A percentile compares a stretch with the other conserved stretches of the same genome.
phyloP scores from a whole-genome alignment of 2,888 invertebrate species.

The Euzophera pinguis region DNA sequence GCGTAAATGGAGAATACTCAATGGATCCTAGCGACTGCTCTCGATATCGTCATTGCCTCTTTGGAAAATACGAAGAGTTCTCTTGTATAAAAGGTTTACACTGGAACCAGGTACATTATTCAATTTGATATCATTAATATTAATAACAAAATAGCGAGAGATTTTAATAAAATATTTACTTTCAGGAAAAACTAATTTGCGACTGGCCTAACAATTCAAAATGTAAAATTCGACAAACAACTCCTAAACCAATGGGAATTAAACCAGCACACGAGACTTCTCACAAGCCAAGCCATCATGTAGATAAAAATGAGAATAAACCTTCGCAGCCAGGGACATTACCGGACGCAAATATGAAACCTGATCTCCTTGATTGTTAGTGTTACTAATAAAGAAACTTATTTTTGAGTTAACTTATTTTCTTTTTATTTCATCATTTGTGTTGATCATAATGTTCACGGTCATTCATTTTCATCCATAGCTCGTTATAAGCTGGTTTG shows the following conservation, averaged over 20 bases:
- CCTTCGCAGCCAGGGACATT: slow-evolving; percentile 27
- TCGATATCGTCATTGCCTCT: slow-evolving; percentile 87
- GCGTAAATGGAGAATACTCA: slow-evolving; percentile 83
- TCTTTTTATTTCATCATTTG: neutral
- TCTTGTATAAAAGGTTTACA: slow-evolving; percentile 86
- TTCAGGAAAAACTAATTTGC: slow-evolving; percentile 81
- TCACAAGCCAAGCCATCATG: slow-evolving; percentile 18
- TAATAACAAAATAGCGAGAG: neutral
- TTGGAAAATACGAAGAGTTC: slow-evolving; percentile 86
- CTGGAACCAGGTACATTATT: slow-evolving; percentile 82
- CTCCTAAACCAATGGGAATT: slow-evolving; percentile 36
- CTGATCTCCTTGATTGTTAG: slow-evolving; percentile 57
- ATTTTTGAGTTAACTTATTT: slow-evolving; percentile 31
- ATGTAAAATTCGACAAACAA: slow-evolving; percentile 65
- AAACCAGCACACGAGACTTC: slow-evolving; percentile 24
- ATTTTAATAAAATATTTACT: slow-evolving; percentile 9
- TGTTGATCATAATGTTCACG: slow-evolving; percentile 7
- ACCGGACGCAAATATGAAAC: slow-evolving; percentile 41
- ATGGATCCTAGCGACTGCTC: slow-evolving; percentile 84
- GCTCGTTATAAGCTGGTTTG: slow-evolving; percentile 91
- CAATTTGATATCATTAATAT: neutral
- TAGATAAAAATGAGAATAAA: slow-evolving; percentile 19
- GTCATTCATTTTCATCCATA: slow-evolving; percentile 18
- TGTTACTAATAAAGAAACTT: slow-evolving; percentile 25
- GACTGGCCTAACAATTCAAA: slow-evolving; percentile 86